Evolutionary conservation across 2,797 vertebrate species (phyloP), one percentile per base, ranked within the genome.

Genomic region (Molossus alvarezi): DNA sequence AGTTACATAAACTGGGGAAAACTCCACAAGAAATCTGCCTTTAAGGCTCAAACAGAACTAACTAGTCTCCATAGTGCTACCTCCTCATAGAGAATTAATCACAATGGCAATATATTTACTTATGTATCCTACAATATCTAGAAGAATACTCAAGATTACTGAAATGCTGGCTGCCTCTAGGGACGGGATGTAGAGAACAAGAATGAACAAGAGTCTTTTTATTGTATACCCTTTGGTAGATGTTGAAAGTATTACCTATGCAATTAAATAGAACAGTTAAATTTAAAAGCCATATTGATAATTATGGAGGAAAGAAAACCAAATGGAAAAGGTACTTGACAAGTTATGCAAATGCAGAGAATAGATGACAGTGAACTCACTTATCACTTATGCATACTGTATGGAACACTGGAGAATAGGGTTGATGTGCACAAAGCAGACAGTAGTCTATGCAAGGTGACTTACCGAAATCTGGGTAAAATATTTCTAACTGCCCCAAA

Each of bases 31-130:
- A 93, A 95, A 86, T 13, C 33, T 90, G n/a, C 64, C 51, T 95
- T 45, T 27, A 95, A 87, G 91, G n/a, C 27, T 85, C 57, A 97
- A 82, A 94, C 6, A 95, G 21, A 96, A 92, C 29, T 21, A 89
- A 82, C 51, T 60, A 90, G 55, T 92, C 18, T 81, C 37, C 64
- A 84, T 0, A 88, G 41, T 77, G 57, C 10, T 90, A 87, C 76
- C n/a, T 77, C 58, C 73, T 60, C 11, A 72, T 27, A 37, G 25
- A 82, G 10, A 92, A 25, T 81, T 92, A 85, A 67, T 90, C 62
- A 79, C 71, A 81, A 69, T 17, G 10, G 83, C 41, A 96, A 80
- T 82, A 71, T 67, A 91, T 21, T 62, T 96, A 87, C 14, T 94
- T 87, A 85, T 18, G 79, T 73, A 79, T 60, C 27, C 48, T n/a